These are phyloP conservation scores for Chelon labrosus DNA, from an alignment of 2,797 vertebrate species.

Conservation along the genomic window DNA sequence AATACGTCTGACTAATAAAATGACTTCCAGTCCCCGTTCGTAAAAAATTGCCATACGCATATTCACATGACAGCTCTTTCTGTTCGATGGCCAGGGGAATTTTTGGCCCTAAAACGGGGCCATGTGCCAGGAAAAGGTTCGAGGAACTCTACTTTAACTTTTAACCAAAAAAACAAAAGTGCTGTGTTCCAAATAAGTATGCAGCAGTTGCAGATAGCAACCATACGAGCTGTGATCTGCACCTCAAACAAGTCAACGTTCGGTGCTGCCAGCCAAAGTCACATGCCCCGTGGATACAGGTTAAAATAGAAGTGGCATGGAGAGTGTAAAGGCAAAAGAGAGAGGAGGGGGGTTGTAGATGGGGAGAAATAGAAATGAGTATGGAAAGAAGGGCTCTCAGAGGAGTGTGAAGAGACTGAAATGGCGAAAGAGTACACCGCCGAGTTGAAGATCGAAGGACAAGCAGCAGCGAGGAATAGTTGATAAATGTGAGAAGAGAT, in stretches of 20 bases:
- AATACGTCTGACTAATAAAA: not conserved
- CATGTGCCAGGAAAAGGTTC: conserved; percentile 1
- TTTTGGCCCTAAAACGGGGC: not conserved
- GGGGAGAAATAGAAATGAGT: not conserved
- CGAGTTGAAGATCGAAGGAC: not conserved
- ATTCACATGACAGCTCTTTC: conserved; percentile 8
- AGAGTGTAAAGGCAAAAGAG: not conserved
- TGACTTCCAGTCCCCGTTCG: not conserved
- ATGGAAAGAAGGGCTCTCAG: not conserved
- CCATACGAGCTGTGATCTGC: conserved; percentile 24
- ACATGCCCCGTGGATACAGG: conserved; percentile 33
- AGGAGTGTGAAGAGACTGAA: conserved; percentile 9
- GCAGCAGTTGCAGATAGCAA: conserved; percentile 28
- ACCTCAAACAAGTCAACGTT: conserved; percentile 21
- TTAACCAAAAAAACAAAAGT: conserved; percentile 8
- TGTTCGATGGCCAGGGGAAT: not conserved
- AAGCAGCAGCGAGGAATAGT: not conserved
- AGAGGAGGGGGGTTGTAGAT: not conserved
- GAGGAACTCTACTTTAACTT: conserved; percentile 16
- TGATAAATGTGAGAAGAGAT: not conserved
- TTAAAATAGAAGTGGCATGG: conserved; percentile 33
- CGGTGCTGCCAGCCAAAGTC: conserved; percentile 29
- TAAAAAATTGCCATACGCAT: not conserved
- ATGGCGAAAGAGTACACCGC: not conserved
- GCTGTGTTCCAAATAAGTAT: conserved; percentile 19